Evolutionary conservation across 2,888 invertebrate genomes (phyloP).

Genomic region (Patella caerulea): DNA sequence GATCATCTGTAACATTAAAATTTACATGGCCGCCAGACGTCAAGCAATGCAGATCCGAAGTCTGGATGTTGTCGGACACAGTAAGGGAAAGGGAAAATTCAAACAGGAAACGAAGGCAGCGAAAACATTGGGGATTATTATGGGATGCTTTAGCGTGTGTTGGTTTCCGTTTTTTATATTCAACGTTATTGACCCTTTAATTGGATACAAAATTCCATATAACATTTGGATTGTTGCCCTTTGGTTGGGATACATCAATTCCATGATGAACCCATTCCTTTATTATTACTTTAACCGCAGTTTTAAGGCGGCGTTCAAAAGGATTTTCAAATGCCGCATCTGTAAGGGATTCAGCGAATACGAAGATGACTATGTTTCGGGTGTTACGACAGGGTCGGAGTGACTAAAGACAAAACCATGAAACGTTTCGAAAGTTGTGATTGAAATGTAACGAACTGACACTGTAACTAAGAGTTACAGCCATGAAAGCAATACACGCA

Average conservation of each 20-base stretch:
- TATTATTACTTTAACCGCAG: conserved; percentile 77
- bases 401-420: conserved; percentile 35
- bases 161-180: conserved; percentile 68
- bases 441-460: too few relatives aligned
- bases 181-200: conserved; percentile 64
- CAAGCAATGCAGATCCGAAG: conserved; percentile 64
- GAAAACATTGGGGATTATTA: conserved; percentile 65
- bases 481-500: too few relatives aligned
- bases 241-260: conserved; percentile 67
- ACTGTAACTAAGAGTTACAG: too few relatives aligned
- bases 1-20: conserved; percentile 61
- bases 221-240: conserved; percentile 59
- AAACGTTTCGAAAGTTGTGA: too few relatives aligned
- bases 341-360: conserved; percentile 60
- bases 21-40: conserved; percentile 59
- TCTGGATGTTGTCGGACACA: conserved; percentile 53
- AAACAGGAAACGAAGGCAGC: conserved; percentile 67
- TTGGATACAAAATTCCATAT: conserved; percentile 62
- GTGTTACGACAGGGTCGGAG: conserved; percentile 42
- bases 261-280: conserved; percentile 79
- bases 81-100: conserved; percentile 53
- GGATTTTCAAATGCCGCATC: conserved; percentile 54
- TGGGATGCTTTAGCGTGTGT: conserved; percentile 66
- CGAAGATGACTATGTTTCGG: conserved; percentile 49
- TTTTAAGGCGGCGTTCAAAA: conserved; percentile 68